Evolutionary conservation across 2,113 vertebrate genomes (phyloP).

Genomic region (Perca schrenkii): DNA sequence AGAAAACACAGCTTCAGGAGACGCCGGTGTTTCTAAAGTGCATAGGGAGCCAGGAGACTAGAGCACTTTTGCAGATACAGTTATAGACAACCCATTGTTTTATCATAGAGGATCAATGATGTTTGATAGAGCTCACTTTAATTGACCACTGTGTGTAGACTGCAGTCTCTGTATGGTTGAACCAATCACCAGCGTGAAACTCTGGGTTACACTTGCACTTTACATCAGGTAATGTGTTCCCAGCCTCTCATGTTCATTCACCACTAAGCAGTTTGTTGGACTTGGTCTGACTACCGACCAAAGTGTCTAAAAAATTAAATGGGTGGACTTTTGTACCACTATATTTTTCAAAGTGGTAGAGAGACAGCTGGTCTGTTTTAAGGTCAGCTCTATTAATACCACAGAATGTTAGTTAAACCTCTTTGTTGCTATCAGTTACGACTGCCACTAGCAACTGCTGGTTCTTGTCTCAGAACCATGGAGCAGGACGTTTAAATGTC

Average conservation of each 20-base stretch:
- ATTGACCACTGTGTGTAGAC: background rate
- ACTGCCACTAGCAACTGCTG: slow-evolving; percentile 55
- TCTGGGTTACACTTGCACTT: background rate
- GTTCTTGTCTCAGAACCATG: slow-evolving; percentile 26
- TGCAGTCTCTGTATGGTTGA: background rate
- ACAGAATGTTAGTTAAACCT: slow-evolving; percentile 61
- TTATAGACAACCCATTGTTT: background rate
- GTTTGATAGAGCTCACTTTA: background rate
- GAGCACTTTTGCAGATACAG: background rate
- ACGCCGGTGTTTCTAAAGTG: no score
- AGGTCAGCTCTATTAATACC: slow-evolving; percentile 81
- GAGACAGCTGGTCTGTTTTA: slow-evolving; percentile 62
- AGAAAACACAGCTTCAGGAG: background rate
- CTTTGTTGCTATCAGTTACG: slow-evolving; percentile 61
- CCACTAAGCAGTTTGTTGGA: background rate
- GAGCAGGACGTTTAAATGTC: slow-evolving; percentile 20
- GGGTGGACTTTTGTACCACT: slow-evolving; percentile 19
- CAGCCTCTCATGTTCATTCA: background rate
- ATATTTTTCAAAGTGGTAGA: slow-evolving; percentile 34
- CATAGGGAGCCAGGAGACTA: background rate
- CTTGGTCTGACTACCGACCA: background rate
- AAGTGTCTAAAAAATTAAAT: background rate
- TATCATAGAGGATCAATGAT: background rate
- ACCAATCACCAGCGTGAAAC: background rate
- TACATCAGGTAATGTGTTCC: background rate